phyloP scores from a whole-genome alignment of 2,888 invertebrate species.

The Idaea straminata region DNA sequence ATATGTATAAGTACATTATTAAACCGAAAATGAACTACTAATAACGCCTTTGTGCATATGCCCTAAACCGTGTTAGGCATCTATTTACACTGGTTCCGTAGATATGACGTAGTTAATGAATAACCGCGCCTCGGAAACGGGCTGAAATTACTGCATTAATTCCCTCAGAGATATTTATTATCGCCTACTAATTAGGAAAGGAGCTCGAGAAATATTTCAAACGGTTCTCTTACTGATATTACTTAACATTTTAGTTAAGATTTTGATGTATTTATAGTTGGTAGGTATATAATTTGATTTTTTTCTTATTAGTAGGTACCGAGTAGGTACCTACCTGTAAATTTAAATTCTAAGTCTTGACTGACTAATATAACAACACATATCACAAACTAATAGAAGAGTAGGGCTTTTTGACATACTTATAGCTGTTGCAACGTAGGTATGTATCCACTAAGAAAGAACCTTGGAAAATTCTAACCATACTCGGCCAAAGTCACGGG shows the following conservation, averaged over 20 bases:
- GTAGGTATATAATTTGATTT: too few relatives aligned
- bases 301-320: too few relatives aligned
- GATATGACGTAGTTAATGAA: conserved; percentile 44
- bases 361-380: too few relatives aligned
- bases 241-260: conserved; percentile 13
- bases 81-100: conserved; percentile 27
- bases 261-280: not conserved
- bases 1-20: not conserved
- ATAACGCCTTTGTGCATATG: conserved; percentile 5
- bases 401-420: too few relatives aligned
- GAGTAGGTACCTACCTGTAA: too few relatives aligned
- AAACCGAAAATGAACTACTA: not conserved
- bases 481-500: too few relatives aligned
- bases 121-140: conserved; percentile 37
- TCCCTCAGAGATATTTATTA: conserved; percentile 48
- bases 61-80: conserved; percentile 14
- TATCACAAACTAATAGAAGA: too few relatives aligned
- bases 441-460: too few relatives aligned
- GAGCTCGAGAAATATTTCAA: conserved; percentile 29
- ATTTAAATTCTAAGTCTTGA: too few relatives aligned
- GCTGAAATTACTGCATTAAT: conserved; percentile 52
- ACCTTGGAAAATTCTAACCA: too few relatives aligned
- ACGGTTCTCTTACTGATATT: conserved; percentile 21
- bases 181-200: conserved; percentile 44
- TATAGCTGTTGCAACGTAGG: too few relatives aligned